phyloP scores from a whole-genome alignment of 2,888 invertebrate genomes.

The Crioceris asparagi region DNA sequence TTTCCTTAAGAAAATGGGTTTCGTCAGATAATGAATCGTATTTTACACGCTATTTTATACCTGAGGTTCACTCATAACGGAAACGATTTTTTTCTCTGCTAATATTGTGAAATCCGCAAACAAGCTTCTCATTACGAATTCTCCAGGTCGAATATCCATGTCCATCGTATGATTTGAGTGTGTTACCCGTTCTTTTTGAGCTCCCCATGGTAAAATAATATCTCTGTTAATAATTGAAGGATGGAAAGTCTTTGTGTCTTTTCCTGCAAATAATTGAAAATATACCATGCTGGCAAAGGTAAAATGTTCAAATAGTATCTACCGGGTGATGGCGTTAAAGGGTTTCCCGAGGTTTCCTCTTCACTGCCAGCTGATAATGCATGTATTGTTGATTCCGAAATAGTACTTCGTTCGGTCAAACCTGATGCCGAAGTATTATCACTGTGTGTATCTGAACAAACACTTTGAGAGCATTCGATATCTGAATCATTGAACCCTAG shows the following conservation, averaged over 20 bases:
- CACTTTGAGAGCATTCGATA: conserved; percentile 35
- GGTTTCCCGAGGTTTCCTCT: conserved; percentile 17
- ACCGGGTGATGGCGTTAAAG: conserved; percentile 17
- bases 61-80: conserved; percentile 83
- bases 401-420: conserved; percentile 32
- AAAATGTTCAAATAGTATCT: not conserved
- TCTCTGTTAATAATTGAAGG: conserved; percentile 36
- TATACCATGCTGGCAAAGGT: not conserved
- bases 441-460: conserved; percentile 37
- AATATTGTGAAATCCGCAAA: conserved; percentile 92
- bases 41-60: conserved; percentile 35
- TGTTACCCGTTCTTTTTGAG: conserved; percentile 55
- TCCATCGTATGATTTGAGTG: conserved; percentile 40
- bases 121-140: conserved; percentile 90
- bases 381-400: conserved; percentile 32
- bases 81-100: conserved; percentile 92
- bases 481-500: conserved; percentile 33
- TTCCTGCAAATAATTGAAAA: conserved; percentile 14
- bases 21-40: not conserved
- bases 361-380: conserved; percentile 25
- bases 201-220: conserved; percentile 74
- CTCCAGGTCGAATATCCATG: conserved; percentile 73
- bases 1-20: conserved; percentile 52
- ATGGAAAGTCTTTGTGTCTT: conserved; percentile 16
- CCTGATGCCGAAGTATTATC: conserved; percentile 36